Base-by-base conservation (phyloP, 2,888 invertebrate genomes). In the Lepidocyrtoides sp. region DNA sequence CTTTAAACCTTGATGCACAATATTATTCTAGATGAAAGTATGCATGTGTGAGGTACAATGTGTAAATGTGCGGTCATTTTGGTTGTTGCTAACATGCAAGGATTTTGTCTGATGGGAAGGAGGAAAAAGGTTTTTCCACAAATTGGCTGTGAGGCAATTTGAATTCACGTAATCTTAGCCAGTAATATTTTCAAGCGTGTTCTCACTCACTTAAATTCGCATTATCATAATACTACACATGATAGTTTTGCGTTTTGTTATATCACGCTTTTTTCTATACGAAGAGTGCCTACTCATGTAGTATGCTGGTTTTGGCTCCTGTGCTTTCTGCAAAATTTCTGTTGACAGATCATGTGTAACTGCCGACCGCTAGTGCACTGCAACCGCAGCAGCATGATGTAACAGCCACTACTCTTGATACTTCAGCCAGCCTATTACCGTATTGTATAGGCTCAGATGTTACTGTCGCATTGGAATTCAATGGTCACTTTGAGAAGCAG, bases 111-210 rank as follows among this genome's bases (percentile, higher is more conserved):
- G n/a, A 77, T 51, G 20, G 48, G 0, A 51, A 29, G 48, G n/a
- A 41, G 23, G 17, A 26, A 41, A 44, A 20, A 4, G 41, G 41
- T 36, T 82, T 82, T 23, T n/a, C 63, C 29, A 44, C 82, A 82
- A 82, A 82, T 82, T 81, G 63, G 23, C 63, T 63, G 69, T 41
- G 69, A 48, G 51, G 77, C 23, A 48, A 77, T 77, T 77, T 77
- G 48, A 77, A 51, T 29, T 29, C n/a, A 51, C 48, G 26, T 77
- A 41, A 72, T 44, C 44, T 72, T 44, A 14, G 72, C 44, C 44
- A 20, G 44, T 44, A 77, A 26, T 48, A 51, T 77, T 48, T 77
- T 48, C 51, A 51, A 77, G 51, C 51, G 7, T 51, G 29, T 51
- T 77, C 51, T 51, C 69, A 20, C 41, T 69, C 41, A 69, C 69